Evolutionary conservation across 2,113 vertebrate species (phyloP).

Genomic region (human (Homo sapiens)): GRCh38 chr12:91317001-91317500

Average conservation of each 20-base stretch:
- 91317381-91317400: not conserved
- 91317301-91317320: not conserved
- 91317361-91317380: not conserved
- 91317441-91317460: not conserved
- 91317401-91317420: constrained; percentile 34
- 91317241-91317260: not conserved
- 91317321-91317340: not conserved
- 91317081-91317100: constrained; percentile 62
- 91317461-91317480: not conserved
- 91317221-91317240: not conserved
- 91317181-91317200: not conserved
- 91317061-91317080: constrained; percentile 65
- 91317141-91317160: constrained; percentile 41
- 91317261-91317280: constrained; percentile 7
- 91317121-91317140: constrained; percentile 52
- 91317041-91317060: constrained; percentile 71
- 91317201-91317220: constrained; percentile 26
- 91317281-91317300: not conserved
- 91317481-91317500: not conserved
- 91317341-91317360: not conserved
- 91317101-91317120: constrained; percentile 56
- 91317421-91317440: constrained; percentile 14
- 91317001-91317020: constrained; percentile 68
- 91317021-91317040: constrained; percentile 64
- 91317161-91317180: constrained; percentile 44